Evolutionary conservation across 1,140 invertebrate genomes (phyloP).

Genomic region (Philotrypesis tridentata): DNA sequence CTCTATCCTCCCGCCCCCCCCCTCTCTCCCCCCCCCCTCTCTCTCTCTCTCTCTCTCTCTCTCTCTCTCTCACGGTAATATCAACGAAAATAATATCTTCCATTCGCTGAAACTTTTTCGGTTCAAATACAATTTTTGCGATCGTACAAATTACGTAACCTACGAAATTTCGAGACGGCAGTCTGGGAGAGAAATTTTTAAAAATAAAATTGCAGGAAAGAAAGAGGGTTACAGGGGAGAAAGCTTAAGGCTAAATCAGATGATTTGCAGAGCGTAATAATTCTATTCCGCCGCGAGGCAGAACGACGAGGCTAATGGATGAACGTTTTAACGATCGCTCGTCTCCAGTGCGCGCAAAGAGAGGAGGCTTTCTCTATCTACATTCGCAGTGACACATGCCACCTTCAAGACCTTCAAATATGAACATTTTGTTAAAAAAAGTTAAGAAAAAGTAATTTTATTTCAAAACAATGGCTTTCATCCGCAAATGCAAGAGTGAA

Average conservation of each 20-base stretch:
- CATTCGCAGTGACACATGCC: background rate
- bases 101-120: too few relatives aligned
- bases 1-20: too few relatives aligned
- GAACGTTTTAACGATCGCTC: background rate
- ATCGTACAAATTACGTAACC: too few relatives aligned
- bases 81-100: too few relatives aligned
- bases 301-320: background rate
- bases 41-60: too few relatives aligned
- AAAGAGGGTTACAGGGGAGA: background rate
- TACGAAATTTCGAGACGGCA: background rate
- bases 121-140: too few relatives aligned
- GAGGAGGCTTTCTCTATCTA: background rate
- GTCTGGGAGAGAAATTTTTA: background rate
- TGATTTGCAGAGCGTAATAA: conserved; percentile 13
- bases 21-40: too few relatives aligned
- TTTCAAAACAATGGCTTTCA: too few relatives aligned
- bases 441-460: too few relatives aligned
- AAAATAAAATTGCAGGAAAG: background rate
- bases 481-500: too few relatives aligned
- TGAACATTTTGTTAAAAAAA: too few relatives aligned
- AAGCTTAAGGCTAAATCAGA: background rate
- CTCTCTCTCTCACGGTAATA: too few relatives aligned
- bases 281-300: background rate
- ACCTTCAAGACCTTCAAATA: background rate
- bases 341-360: background rate